phyloP scores from a whole-genome alignment of 1,140 invertebrate genomes.

The Hypothenemus hampei region DNA sequence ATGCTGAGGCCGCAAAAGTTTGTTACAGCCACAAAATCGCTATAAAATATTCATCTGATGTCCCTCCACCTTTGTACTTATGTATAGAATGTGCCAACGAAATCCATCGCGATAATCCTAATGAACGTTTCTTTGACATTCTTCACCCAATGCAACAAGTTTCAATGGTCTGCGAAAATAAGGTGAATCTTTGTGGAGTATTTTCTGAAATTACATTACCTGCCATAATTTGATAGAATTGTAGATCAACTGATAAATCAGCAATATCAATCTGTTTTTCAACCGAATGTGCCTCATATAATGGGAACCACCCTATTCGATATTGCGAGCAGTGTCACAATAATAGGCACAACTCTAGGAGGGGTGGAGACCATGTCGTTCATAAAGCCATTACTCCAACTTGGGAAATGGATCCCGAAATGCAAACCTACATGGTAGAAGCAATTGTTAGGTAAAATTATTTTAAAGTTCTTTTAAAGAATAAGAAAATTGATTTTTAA shows the following conservation, averaged over 20 bases:
- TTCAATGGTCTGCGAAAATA: conserved; percentile 94
- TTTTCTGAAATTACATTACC: too few species aligned
- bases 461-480: not conserved
- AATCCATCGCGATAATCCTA: conserved; percentile 74
- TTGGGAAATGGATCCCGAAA: conserved; percentile 83
- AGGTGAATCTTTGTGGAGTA: too few species aligned
- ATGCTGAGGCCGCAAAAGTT: conserved; percentile 85
- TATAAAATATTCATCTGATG: conserved; percentile 75
- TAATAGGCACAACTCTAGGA: conserved; percentile 78
- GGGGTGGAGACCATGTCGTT: conserved; percentile 83
- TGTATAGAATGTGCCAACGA: conserved; percentile 96
- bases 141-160: conserved; percentile 92
- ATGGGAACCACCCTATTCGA: conserved; percentile 91
- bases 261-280: conserved; percentile 96
- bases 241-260: conserved; percentile 85
- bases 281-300: conserved; percentile 92
- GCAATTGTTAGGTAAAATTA: conserved; percentile 83
- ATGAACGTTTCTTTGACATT: conserved; percentile 86
- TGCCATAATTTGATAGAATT: conserved; percentile 80
- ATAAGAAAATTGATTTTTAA: conserved; percentile 5
- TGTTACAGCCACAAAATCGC: conserved; percentile 84
- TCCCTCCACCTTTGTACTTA: conserved; percentile 89
- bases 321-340: conserved; percentile 90
- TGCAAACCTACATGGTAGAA: conserved; percentile 91
- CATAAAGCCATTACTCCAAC: conserved; percentile 80